A percentile compares a stretch with the other conserved stretches of the same genome.
These are phyloP conservation scores for Scaptomyza flava DNA, from an alignment of 2,888 invertebrate species.

Conservation along the genomic window DNA sequence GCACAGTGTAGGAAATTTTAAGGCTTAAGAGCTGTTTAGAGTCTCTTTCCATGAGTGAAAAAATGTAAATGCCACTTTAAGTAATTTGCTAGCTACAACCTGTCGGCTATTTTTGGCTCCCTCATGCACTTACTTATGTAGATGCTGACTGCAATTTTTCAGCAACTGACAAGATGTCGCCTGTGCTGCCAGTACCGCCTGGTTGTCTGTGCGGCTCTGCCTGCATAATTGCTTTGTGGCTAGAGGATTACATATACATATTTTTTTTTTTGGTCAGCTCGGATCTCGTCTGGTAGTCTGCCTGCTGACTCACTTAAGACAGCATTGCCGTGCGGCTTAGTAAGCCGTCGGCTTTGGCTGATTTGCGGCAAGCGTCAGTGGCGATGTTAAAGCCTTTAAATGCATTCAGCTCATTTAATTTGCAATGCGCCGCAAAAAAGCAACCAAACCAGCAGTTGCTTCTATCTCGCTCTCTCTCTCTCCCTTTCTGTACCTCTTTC, in stretches of 20 bases:
- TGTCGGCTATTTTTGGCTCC: slow-evolving; percentile 24
- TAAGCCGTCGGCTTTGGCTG: slow-evolving; percentile 71
- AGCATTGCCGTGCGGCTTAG: slow-evolving; percentile 35
- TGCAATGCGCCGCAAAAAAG: slow-evolving; percentile 55
- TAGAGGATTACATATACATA: slow-evolving; percentile 57
- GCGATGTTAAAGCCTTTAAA: slow-evolving; percentile 71
- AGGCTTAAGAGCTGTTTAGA: slow-evolving; percentile 1
- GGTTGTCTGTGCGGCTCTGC: slow-evolving; percentile 37
- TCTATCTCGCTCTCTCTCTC: slow-evolving; percentile 5
- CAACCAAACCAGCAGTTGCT: slow-evolving; percentile 19
- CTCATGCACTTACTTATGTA: slow-evolving; percentile 7
- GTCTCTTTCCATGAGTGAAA: slow-evolving; percentile 13
- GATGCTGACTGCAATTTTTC: slow-evolving; percentile 66
- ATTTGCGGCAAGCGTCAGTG: slow-evolving; percentile 57
- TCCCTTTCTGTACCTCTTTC: not conserved
- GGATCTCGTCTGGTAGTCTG: slow-evolving; percentile 21
- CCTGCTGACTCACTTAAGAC: slow-evolving; percentile 72
- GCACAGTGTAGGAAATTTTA: not conserved
- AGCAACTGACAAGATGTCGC: slow-evolving; percentile 75
- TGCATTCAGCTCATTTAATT: slow-evolving; percentile 78
- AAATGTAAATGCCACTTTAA: slow-evolving; percentile 60
- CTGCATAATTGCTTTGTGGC: slow-evolving; percentile 77
- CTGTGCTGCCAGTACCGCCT: slow-evolving; percentile 16
- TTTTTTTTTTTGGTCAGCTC: slow-evolving; percentile 21
- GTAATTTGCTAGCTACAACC: slow-evolving; percentile 66